Percentiles rank a stretch among this genome's conserved stretches.
phyloP scores from a whole-genome alignment of 1,140 invertebrate genomes.

The Achatina immaculata region DNA sequence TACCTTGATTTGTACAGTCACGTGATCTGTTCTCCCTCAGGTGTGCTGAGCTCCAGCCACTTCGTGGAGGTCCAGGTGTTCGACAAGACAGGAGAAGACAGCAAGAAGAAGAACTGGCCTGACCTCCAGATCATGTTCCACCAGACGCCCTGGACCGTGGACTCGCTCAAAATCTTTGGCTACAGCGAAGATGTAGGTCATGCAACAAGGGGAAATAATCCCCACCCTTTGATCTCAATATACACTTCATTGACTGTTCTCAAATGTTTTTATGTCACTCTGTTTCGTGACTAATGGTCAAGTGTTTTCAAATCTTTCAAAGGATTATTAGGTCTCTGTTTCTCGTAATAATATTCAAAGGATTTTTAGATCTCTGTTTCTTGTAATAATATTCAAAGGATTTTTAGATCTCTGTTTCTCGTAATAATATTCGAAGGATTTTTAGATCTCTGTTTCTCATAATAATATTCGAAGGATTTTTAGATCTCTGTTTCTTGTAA shows the following conservation, averaged over 20 bases:
- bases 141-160: constrained; percentile 39
- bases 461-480: too few species aligned
- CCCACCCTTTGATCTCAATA: too few species aligned
- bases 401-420: too few species aligned
- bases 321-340: too few species aligned
- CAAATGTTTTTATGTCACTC: neutral
- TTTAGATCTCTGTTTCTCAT: too few species aligned
- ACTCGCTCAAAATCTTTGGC: constrained; percentile 37
- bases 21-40: neutral
- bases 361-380: too few species aligned
- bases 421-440: too few species aligned
- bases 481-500: too few species aligned
- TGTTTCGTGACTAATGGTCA: neutral
- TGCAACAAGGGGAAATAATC: neutral
- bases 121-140: constrained; percentile 46
- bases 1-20: neutral
- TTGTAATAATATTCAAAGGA: too few species aligned
- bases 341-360: too few species aligned
- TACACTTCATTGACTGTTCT: too few species aligned
- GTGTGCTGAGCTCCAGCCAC: constrained; percentile 37
- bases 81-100: constrained; percentile 38
- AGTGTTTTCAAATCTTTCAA: neutral
- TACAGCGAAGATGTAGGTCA: constrained; percentile 38
- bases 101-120: constrained; percentile 29
- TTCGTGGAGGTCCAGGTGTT: constrained; percentile 45